Evolutionary conservation across 2,113 vertebrate genomes (phyloP).

Genomic region (Bambusicola thoracicus): DNA sequence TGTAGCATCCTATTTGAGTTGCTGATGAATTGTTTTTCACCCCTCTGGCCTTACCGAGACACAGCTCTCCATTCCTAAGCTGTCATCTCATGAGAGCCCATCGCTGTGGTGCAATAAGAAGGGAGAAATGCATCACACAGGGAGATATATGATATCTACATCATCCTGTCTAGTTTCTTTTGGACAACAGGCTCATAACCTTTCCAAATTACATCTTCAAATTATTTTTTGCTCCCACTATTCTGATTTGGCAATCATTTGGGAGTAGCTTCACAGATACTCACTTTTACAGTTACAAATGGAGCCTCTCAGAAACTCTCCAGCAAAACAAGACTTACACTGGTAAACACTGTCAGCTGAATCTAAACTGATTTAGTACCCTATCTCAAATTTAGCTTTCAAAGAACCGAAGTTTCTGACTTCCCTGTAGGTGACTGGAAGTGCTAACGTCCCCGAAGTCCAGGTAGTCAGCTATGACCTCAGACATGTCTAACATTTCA

Average conservation of each 20-base stretch:
- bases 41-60: background rate
- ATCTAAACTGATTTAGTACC: background rate
- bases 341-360: background rate
- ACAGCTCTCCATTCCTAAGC: background rate
- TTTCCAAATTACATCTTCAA: background rate
- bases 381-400: background rate
- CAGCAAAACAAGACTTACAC: background rate
- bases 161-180: background rate
- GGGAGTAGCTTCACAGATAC: background rate
- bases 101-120: background rate
- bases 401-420: background rate
- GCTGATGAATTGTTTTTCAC: background rate
- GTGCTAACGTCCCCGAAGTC: background rate
- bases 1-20: background rate
- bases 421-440: background rate
- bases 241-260: background rate
- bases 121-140: background rate
- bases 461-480: background rate
- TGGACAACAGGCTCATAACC: background rate
- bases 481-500: fast-evolving
- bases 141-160: fast-evolving
- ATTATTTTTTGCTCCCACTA: background rate
- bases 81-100: background rate
- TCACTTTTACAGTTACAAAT: background rate
- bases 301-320: background rate